Evolutionary conservation across 1,140 invertebrate genomes (phyloP), one percentile per base, ranked within the genome.

Genomic region (Eumeta japonica): DNA sequence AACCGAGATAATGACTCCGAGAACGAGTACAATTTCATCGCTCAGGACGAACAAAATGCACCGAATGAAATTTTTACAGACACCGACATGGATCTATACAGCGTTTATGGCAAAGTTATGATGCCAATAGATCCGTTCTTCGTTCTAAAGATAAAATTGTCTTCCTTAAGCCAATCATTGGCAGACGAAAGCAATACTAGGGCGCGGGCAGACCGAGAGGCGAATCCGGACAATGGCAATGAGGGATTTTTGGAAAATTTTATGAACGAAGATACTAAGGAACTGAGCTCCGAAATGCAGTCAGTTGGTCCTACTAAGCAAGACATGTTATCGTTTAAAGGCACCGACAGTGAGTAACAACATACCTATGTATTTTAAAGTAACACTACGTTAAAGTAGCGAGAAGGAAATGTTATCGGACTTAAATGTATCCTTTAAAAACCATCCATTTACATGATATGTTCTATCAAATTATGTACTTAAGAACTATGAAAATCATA

Each of bases 91-190:
- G 44, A 32, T 13, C 18, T 29, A 17, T 18, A 47, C 30, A 48
- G 46, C 35, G 34, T 42, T 12, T 50, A 57, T 24, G 55, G 55
- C n/a, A 16, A 45, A 24, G 45, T 52, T 5, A 32, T 56, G 31
- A 43, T 46, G 32, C 41, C 52, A 11, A 43, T 39, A 16, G 62
- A 61, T 28, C 67, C 65, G 10, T 52, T 72, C 33, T 45, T 70
- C 36, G 58, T 67, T 19, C 49, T 67, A 28, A 67, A 70, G 52
- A 64, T 72, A 46, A 60, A 54, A 16, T 50, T 72, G 45, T 56
- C 62, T 16, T 60, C 56, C 45, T 50, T 65, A 29, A 59, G 38
- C 28, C 51, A 65, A 39, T 13, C 3, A 16, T 50, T 72, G 45
- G 58, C 62, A 17, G 58, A 56, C 45, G 50, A 63, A 29, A 59